Conservation (phyloP, 1,140 invertebrate species). For the Theocolax elegans region DNA sequence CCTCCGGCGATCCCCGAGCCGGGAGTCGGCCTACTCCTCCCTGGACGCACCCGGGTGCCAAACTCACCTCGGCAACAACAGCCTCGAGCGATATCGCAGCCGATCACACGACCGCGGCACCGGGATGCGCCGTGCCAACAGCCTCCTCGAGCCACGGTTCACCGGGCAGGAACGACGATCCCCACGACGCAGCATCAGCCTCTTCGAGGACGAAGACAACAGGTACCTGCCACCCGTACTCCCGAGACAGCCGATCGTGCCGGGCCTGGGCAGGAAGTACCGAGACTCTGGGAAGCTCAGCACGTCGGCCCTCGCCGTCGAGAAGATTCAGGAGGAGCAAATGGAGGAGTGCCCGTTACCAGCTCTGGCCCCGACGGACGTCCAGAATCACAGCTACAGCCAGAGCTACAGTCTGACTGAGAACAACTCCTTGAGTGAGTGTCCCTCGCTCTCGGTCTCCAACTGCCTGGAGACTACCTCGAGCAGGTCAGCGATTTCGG, state of each 20-base stretch:
- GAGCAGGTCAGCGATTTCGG: constrained; percentile 50
- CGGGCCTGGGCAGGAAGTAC: constrained; percentile 48
- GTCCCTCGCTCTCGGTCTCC: constrained; percentile 42
- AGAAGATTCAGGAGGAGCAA: constrained; percentile 63
- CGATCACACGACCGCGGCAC: constrained; percentile 42
- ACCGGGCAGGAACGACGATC: constrained; percentile 35
- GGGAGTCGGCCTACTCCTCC: not conserved
- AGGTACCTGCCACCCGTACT: constrained; percentile 14
- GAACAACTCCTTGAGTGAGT: constrained; percentile 44
- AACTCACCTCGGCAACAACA: not conserved
- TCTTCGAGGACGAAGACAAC: constrained; percentile 59
- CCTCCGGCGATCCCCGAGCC: not conserved
- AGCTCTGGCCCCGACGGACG: not conserved
- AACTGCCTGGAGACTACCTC: constrained; percentile 47
- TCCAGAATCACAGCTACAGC: not conserved
- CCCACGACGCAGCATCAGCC: constrained; percentile 54
- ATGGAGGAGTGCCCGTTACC: constrained; percentile 41
- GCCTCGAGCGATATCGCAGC: constrained; percentile 48
- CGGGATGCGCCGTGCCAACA: constrained; percentile 50
- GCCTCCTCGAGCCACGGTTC: constrained; percentile 51
- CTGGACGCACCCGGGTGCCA: not conserved
- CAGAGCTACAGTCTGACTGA: constrained; percentile 27
- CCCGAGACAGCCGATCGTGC: constrained; percentile 13
- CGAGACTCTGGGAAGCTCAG: constrained; percentile 43
- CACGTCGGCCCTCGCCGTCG: constrained; percentile 48